Evolutionary conservation across 2,113 vertebrate species (phyloP), one percentile per base, ranked within the genome.

Genomic region (Macquaria australasica): DNA sequence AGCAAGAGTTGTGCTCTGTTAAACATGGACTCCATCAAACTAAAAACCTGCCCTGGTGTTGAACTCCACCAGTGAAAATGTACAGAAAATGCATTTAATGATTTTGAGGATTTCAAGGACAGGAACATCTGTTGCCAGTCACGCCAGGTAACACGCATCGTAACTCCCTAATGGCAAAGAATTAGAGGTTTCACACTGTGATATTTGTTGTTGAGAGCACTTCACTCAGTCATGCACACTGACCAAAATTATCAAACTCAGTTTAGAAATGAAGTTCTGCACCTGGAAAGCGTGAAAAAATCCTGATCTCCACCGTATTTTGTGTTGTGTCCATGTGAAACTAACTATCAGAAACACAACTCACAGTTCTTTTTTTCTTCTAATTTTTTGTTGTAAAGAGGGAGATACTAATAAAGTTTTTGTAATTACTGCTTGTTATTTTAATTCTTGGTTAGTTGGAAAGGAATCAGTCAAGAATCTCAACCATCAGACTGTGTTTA

Each of bases 341-440:
- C 31, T 11, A 51, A 63, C 41, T 3, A 60, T 10, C 43, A 75
- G 16, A 1, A 68, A 2, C 45, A 59, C 76, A 28, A 81, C 72
- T 59, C 18, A 60, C 15, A 7, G 20, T 23, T 69, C 0, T 28
- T 71, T 84, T 31, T 6, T 75, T 53, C 4, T 55, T 62, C 2
- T 45, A 16, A 10, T 55, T 63, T 63, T 71, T 80, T 88, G 6
- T 82, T 95, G 87, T 76, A 87, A 92, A 88, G 71, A 0, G 56
- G 77, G 48, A 89, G 84, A 81, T 68, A 5, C 64, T 21, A 95
- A 93, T 95, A 96, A 95, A 95, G 67, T 72, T 89, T 91, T 93
- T 93, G 86, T 92, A 92, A 88, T 89, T 77, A 84, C 20, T 59
- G 25, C 25, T 73, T 72, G n/a, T 81, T 73, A 21, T 37, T 66